Base-by-base conservation (phyloP, 2,888 invertebrate genomes). In the Lumbricus terrestris region DNA sequence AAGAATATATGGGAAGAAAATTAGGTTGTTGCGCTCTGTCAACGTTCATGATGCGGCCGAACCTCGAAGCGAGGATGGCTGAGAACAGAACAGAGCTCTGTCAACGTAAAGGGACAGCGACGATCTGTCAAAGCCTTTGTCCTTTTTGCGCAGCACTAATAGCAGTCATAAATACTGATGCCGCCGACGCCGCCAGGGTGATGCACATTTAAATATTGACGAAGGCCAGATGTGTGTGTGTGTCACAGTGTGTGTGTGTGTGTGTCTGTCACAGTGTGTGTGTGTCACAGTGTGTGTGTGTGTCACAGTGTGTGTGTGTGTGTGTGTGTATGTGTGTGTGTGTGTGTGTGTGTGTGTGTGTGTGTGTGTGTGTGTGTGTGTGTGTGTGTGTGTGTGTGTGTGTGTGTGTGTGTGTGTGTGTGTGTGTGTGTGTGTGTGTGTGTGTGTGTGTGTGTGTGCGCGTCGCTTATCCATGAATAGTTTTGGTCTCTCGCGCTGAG, bases 271-370 rank as follows among this genome's bases (percentile, higher is more conserved):
- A n/a, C n/a, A n/a, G n/a, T n/a, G n/a, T n/a, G n/a, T n/a, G n/a
- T n/a, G n/a, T n/a, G n/a, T n/a, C n/a, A n/a, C n/a, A n/a, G n/a
- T n/a, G n/a, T n/a, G n/a, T n/a, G n/a, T n/a, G n/a, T n/a, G n/a
- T n/a, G n/a, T n/a, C n/a, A n/a, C n/a, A n/a, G n/a, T n/a, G n/a
- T n/a, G n/a, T n/a, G n/a, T n/a, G n/a, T n/a, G n/a, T n/a, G n/a
- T n/a, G n/a, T n/a, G n/a, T n/a, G n/a, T n/a, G n/a, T n/a, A n/a
- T 69, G 69, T 69, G n/a, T 69, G 69, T 69, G n/a, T 69, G 69
- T 69, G n/a, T 69, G 69, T 69, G n/a, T 69, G 69, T 69, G n/a
- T 69, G 69, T 69, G n/a, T 69, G 69, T 69, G n/a, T 69, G 69
- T 69, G n/a, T 69, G 69, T 69, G n/a, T 69, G 69, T 69, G n/a